A percentile compares a stretch with the other conserved stretches of the same genome.
phyloP scores from a whole-genome alignment of 2,113 vertebrate species.

The Micromys minutus region DNA sequence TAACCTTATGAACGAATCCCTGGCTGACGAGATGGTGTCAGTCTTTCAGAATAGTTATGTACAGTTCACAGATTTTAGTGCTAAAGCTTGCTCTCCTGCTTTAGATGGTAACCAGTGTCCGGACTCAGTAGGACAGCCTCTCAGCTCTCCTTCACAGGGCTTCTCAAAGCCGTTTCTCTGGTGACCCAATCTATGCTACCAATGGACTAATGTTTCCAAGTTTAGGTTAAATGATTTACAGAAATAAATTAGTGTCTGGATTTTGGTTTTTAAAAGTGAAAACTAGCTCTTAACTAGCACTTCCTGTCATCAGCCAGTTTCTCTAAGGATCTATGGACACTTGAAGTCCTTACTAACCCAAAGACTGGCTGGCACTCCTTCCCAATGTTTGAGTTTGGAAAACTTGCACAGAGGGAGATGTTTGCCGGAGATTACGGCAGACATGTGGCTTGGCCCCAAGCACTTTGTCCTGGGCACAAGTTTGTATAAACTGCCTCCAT shows the following conservation, averaged over 20 bases:
- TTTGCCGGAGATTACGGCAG: neutral
- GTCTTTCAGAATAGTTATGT: neutral
- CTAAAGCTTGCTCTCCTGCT: neutral
- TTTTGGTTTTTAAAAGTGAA: slow-evolving; percentile 41
- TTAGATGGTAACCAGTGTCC: neutral
- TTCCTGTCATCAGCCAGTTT: neutral
- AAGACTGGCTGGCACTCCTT: neutral
- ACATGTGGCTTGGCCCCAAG: neutral
- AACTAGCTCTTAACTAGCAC: neutral
- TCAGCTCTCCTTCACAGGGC: neutral
- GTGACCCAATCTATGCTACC: neutral
- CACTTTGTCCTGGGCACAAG: neutral
- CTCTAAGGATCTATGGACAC: neutral
- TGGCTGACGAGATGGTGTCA: neutral
- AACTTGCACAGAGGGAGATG: neutral
- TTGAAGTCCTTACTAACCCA: neutral
- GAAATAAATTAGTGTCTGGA: neutral
- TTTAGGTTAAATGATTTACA: slow-evolving; percentile 29
- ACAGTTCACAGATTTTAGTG: neutral
- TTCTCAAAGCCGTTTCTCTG: neutral
- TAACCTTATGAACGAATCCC: neutral
- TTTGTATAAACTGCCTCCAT: neutral
- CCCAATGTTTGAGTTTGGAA: neutral
- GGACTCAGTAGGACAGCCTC: neutral
- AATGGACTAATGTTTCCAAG: neutral